Percentiles rank a stretch among this genome's conserved stretches.
Evolutionary conservation across 2,888 invertebrate genomes (phyloP).

Genomic region (Sipunculus nudus): DNA sequence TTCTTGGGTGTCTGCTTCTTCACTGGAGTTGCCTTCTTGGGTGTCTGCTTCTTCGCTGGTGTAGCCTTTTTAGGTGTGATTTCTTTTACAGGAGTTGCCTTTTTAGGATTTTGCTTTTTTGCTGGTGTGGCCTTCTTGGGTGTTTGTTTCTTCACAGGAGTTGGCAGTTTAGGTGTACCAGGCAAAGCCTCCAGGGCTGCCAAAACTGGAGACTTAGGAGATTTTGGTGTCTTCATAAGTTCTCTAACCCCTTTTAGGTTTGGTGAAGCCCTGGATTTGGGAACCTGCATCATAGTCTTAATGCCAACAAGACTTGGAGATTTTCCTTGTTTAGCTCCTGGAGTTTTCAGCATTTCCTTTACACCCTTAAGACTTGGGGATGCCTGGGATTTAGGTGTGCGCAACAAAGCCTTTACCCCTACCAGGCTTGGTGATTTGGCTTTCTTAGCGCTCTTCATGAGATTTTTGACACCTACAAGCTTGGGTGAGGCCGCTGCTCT

Average conservation of each 20-base stretch:
- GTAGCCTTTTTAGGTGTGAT: constrained; percentile 8
- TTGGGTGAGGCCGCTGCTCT: constrained; percentile 20
- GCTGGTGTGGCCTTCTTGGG: constrained; percentile 10
- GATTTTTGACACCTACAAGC: constrained; percentile 30
- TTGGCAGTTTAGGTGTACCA: constrained; percentile 4
- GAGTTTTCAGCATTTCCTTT: background rate
- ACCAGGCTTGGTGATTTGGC: constrained; percentile 18
- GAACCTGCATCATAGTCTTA: background rate
- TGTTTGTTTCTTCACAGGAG: constrained; percentile 1
- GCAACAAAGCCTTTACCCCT: constrained; percentile 30
- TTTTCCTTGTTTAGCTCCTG: background rate
- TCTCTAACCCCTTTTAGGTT: constrained; percentile 30
- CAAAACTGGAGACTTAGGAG: background rate
- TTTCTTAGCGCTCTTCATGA: constrained; percentile 36
- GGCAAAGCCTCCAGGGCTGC: too few relatives aligned
- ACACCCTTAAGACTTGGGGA: constrained; percentile 21
- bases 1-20: constrained; percentile 1
- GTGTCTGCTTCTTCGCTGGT: constrained; percentile 5
- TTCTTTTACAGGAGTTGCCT: constrained; percentile 9
- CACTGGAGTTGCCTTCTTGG: constrained; percentile 23
- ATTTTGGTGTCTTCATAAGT: constrained; percentile 32
- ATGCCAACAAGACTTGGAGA: too few relatives aligned
- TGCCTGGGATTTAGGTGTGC: constrained; percentile 32
- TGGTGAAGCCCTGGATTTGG: constrained; percentile 14
- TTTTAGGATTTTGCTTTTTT: constrained; percentile 8